These are phyloP conservation scores for Pogonognathellus flavescens DNA, from an alignment of 1,140 invertebrate species.

Conservation along the genomic window DNA sequence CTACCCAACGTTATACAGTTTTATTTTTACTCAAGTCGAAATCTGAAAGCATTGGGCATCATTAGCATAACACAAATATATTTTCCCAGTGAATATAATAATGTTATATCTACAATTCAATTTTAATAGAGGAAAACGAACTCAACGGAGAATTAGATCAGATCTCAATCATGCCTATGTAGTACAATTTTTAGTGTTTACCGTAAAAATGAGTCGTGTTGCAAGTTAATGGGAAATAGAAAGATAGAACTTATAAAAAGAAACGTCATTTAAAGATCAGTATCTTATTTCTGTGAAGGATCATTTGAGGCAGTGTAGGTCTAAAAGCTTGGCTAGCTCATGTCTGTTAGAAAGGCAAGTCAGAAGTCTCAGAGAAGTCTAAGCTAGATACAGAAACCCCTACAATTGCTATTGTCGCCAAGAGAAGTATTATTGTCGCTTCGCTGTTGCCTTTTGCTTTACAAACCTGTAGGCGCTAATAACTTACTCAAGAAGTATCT, in stretches of 20 bases:
- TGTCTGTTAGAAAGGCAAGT: background rate
- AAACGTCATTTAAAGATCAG: conserved; percentile 29
- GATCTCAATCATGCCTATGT: too few relatives aligned
- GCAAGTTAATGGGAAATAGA: too few relatives aligned
- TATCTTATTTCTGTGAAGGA: conserved; percentile 23
- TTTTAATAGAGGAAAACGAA: too few relatives aligned
- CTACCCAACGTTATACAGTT: too few relatives aligned
- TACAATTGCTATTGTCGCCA: conserved; percentile 31
- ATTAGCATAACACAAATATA: background rate
- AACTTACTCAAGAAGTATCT: conserved; percentile 30
- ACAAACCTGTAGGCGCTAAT: conserved; percentile 35
- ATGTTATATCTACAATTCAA: too few relatives aligned
- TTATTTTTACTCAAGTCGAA: too few relatives aligned
- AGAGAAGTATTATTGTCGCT: background rate
- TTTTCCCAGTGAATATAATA: background rate
- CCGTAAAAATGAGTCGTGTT: too few relatives aligned
- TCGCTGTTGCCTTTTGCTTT: background rate
- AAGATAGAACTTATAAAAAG: too few relatives aligned
- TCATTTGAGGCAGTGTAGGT: conserved; percentile 18
- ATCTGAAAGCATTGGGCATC: too few relatives aligned
- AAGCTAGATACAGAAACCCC: background rate
- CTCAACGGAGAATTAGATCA: too few relatives aligned
- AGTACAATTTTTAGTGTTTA: too few relatives aligned
- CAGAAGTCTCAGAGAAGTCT: background rate
- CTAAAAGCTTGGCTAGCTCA: conserved; percentile 10